Evolutionary conservation across 2,797 vertebrate species (phyloP), one percentile per base, ranked within the genome.

Genomic region (Tympanoctomys barrerae): DNA sequence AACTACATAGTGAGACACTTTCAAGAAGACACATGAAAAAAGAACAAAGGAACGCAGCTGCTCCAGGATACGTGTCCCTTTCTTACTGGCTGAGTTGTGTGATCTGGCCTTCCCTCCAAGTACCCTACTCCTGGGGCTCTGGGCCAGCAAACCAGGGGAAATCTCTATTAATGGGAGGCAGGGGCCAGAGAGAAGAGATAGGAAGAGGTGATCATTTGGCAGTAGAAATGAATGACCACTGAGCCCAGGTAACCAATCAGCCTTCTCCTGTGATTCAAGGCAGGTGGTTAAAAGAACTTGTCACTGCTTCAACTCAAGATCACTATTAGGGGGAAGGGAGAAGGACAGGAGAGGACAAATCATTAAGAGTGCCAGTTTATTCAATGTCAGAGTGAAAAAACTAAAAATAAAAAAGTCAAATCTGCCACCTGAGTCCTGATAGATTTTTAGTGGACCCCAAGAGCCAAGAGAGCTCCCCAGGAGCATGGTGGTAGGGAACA

Each of bases 341-440:
- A 36, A 1, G 12, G 19, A 24, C 3, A 2, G 36, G 64, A 84
- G 77, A 89, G 26, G 49, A 77, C 46, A 89, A 21, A 46, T 46
- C n/a, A 92, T 66, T 75, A 5, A 83, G 75, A 84, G 49, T 33
- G 19, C 83, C 61, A 49, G 83, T 52, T 49, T 64, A 94, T 68
- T 94, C 89, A 71, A 86, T 33, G 61, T n/a, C 79, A 95, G 78
- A 82, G 31, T 26, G 36, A 91, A 93, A 21, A 83, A 39, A 83
- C 22, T 33, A 19, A 82, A 82, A 90, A 57, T 42, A 70, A 42
- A 95, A 79, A 77, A 62, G 59, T 33, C n/a, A 59, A 90, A 39
- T 28, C 31, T 7, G 1, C 54, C 31, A 59, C 64, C 26, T 66
- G n/a, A 89, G 61, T 28, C 71, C 57, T 14, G 57, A 61, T 62